A percentile compares a stretch with the other conserved stretches of the same genome.
Conservation (phyloP, 2,113 vertebrate genomes). For the Pelobates fuscus region DNA sequence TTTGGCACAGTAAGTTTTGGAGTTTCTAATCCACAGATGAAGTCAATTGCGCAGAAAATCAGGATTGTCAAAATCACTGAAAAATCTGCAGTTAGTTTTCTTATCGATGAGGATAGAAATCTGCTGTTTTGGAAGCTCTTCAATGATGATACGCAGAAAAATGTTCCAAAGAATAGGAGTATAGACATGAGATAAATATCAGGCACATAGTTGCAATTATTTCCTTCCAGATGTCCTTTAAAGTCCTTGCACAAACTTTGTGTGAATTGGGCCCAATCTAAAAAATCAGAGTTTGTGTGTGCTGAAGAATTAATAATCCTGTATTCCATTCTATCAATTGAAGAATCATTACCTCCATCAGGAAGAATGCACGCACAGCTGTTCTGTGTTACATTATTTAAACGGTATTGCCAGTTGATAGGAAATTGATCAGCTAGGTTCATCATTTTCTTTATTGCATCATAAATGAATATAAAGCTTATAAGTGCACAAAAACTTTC, state of each 20-base stretch:
- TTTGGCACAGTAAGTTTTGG: conserved; percentile 74
- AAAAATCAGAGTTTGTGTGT: too few species aligned
- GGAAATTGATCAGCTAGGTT: conserved; percentile 67
- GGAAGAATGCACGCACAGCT: conserved; percentile 66
- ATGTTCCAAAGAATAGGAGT: conserved; percentile 73
- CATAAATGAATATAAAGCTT: conserved; percentile 78
- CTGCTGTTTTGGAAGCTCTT: conserved; percentile 67
- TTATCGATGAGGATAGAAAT: conserved; percentile 65
- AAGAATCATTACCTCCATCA: conserved; percentile 24
- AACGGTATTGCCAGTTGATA: conserved; percentile 66
- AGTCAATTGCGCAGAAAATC: conserved; percentile 65
- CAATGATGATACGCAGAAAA: conserved; percentile 62
- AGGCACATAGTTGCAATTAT: conserved; percentile 66
- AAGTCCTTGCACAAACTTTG: conserved; percentile 58
- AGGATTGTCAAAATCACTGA: conserved; percentile 73
- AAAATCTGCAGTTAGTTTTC: conserved; percentile 70
- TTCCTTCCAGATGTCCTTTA: conserved; percentile 68
- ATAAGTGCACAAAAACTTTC: conserved; percentile 80
- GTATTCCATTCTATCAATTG: background rate
- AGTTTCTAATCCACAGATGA: conserved; percentile 69
- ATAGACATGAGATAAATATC: conserved; percentile 74
- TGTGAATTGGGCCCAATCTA: conserved; percentile 57
- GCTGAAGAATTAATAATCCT: background rate
- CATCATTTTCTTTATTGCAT: conserved; percentile 76
- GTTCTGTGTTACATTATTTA: conserved; percentile 59